Evolutionary conservation across 1,140 invertebrate genomes (phyloP), one percentile per base, ranked within the genome.

Genomic region (Danaus melanippus): DNA sequence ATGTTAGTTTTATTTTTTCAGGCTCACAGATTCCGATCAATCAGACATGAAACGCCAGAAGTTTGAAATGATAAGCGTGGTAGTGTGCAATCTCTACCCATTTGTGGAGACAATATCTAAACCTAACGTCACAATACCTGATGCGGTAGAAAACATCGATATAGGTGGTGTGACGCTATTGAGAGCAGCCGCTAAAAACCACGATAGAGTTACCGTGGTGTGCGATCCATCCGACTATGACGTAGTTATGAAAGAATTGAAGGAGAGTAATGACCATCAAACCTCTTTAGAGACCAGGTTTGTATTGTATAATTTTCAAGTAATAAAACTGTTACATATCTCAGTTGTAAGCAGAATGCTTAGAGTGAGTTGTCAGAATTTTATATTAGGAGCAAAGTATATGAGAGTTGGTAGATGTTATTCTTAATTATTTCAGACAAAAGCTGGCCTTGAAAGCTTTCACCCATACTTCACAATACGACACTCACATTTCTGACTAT

Each of bases 71-170:
- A 92, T 96, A 58, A 89, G 89, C 66, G 86, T 96, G n/a, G 96
- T 97, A 3, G 95, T 97, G 0, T 99, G 97, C 85, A 99, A 99
- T 88, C 88, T 99, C 12, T 99, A 99, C 87, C 98, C 97, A 9
- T 99, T 99, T 88, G 93, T 94, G 1, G 91, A 96, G 64, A 98
- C 96, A 0, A 90, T 98, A 2, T 91, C 94, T 1, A 93, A 95
- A 58, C 89, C 92, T 0, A 89, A 93, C 70, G 96, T 97, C 0
- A 94, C 92, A 0, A 88, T 97, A 15, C 90, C 91, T 21, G 94
- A 98, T 84, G 97, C 97, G 4, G 92, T 99, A n/a, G 98, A 99
- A 87, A 97, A 99, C 76, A 96, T 99, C 68, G 97, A 99, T 80
- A 98, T 99, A 69, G 96, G 97, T 55, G 98, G 98, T 44, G 97